phyloP scores from a whole-genome alignment of 2,888 invertebrate species.

The Lasioglossum calceatum region DNA sequence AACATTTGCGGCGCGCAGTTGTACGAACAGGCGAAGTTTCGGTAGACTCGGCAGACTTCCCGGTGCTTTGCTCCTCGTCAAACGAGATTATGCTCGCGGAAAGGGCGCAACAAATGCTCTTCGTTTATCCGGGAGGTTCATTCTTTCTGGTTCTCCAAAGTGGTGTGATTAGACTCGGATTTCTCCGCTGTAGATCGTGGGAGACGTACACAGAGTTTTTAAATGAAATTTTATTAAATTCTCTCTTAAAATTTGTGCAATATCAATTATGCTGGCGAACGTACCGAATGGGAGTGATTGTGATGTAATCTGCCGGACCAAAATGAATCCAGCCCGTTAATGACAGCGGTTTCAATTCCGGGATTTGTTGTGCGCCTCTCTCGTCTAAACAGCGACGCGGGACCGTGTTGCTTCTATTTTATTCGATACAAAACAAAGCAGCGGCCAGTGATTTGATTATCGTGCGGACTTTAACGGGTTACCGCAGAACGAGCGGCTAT shows the following conservation, averaged over 20 bases:
- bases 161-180: neutral
- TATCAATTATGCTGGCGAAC: too few relatives aligned
- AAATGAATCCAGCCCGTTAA: neutral
- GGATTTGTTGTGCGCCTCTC: neutral
- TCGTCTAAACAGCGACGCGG: neutral
- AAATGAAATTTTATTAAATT: neutral
- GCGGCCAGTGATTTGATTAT: constrained; percentile 46
- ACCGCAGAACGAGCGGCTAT: constrained; percentile 47
- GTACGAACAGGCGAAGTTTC: neutral
- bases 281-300: neutral
- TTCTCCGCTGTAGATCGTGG: neutral
- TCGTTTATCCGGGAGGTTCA: neutral
- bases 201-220: too few relatives aligned
- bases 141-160: neutral
- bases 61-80: constrained; percentile 1
- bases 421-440: constrained; percentile 16
- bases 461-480: constrained; percentile 48
- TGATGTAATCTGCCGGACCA: neutral
- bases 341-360: neutral
- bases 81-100: neutral
- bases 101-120: neutral
- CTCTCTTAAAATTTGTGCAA: neutral
- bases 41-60: neutral
- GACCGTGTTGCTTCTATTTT: constrained; percentile 27
- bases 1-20: neutral